Evolutionary conservation across 2,113 vertebrate species (phyloP).

Genomic region (Vombatus ursinus): DNA sequence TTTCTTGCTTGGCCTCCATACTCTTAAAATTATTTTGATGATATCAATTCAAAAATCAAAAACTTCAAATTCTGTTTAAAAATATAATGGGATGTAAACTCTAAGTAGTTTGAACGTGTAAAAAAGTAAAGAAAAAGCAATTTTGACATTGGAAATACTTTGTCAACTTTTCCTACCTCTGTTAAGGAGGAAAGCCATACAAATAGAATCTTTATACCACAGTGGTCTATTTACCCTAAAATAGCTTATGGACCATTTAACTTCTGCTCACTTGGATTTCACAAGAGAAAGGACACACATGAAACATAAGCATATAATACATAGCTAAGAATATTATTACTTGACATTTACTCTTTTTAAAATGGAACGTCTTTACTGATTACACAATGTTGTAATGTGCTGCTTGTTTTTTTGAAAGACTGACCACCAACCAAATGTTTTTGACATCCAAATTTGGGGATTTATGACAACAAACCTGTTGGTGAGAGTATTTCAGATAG

Average conservation of each 20-base stretch:
- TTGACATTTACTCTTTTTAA: neutral
- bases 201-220: neutral
- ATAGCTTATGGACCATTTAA: constrained; percentile 3
- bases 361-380: neutral
- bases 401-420: constrained; percentile 3
- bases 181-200: neutral
- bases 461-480: neutral
- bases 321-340: constrained; percentile 12
- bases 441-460: neutral
- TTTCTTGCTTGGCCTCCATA: neutral
- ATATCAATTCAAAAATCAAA: constrained; percentile 29
- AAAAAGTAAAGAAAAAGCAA: neutral
- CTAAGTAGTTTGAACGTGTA: neutral
- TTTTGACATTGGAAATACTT: constrained; percentile 15
- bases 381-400: neutral
- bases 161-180: neutral
- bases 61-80: neutral
- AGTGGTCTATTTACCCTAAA: neutral
- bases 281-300: neutral
- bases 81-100: constrained; percentile 33
- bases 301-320: neutral
- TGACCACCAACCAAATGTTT: neutral
- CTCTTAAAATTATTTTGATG: constrained; percentile 26
- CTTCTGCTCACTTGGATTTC: neutral
- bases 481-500: neutral